Conservation (phyloP, 2,113 vertebrate genomes). For the Colinus virginianus region DNA sequence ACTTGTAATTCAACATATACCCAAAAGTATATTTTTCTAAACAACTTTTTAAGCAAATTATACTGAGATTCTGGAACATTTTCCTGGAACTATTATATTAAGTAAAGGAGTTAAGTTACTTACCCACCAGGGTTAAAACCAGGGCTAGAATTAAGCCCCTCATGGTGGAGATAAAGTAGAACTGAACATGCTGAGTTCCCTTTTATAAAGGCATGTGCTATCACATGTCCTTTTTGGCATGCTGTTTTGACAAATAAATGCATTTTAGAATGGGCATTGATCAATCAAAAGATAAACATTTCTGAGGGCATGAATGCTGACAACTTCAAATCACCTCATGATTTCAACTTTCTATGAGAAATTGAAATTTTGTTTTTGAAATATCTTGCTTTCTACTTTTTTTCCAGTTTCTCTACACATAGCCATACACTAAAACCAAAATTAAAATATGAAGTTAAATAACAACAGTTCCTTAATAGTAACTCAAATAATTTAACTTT, state of each 20-base stretch:
- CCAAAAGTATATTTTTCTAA: neutral
- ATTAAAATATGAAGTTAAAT: neutral
- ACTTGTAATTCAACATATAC: neutral
- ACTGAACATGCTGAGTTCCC: neutral
- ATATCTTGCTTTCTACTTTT: neutral
- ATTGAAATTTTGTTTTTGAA: neutral
- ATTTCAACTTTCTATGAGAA: neutral
- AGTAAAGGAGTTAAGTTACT: slow-evolving; percentile 35
- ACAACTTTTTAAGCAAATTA: neutral
- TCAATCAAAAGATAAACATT: slow-evolving; percentile 65
- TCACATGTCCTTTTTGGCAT: slow-evolving; percentile 56
- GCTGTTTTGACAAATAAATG: slow-evolving; percentile 38
- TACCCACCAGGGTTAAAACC: slow-evolving; percentile 57
- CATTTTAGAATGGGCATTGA: slow-evolving; percentile 33
- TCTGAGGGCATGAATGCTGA: neutral
- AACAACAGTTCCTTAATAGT: neutral
- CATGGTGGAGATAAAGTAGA: slow-evolving; percentile 62
- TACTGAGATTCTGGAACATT: slow-evolving; percentile 7
- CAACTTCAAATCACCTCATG: neutral
- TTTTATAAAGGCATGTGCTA: slow-evolving; percentile 62
- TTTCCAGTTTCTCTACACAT: neutral
- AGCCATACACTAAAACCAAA: neutral
- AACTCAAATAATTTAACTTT: neutral
- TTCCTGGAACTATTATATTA: neutral
- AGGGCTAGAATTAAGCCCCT: slow-evolving; percentile 53